Percentiles rank a stretch among this genome's conserved stretches.
phyloP scores from a whole-genome alignment of 2,113 vertebrate genomes.

The Boleophthalmus pectinirostris region DNA sequence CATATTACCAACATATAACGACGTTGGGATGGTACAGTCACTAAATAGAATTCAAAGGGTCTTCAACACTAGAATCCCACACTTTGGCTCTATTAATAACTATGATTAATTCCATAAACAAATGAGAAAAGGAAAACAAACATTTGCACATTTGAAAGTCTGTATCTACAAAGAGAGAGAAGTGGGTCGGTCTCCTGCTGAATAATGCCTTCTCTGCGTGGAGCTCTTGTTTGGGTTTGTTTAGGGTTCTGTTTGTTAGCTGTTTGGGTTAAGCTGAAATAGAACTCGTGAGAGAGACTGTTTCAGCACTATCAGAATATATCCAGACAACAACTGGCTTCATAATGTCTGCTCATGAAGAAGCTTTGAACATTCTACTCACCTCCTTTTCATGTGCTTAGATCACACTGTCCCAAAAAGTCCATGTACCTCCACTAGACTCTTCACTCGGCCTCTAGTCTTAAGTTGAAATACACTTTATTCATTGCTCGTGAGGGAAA shows the following conservation, averaged over 20 bases:
- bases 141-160: constrained; percentile 4
- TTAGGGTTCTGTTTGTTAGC: neutral
- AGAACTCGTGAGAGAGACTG: neutral
- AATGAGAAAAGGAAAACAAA: neutral
- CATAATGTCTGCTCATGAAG: neutral
- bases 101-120: neutral
- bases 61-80: neutral
- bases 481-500: no score
- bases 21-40: neutral
- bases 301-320: constrained; percentile 27
- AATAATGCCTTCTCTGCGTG: constrained; percentile 12
- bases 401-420: no score
- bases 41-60: neutral
- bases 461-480: no score
- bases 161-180: neutral
- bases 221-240: neutral
- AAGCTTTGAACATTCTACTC: no score
- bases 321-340: constrained; percentile 14
- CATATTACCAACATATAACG: neutral
- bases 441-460: no score
- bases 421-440: no score
- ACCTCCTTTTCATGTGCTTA: no score
- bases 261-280: neutral
- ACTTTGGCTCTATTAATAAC: neutral
- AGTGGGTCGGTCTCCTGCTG: constrained; percentile 6